Evolutionary conservation across 2,797 vertebrate species (phyloP), one percentile per base, ranked within the genome.

Genomic region (Melanotaenia parkinsoni): DNA sequence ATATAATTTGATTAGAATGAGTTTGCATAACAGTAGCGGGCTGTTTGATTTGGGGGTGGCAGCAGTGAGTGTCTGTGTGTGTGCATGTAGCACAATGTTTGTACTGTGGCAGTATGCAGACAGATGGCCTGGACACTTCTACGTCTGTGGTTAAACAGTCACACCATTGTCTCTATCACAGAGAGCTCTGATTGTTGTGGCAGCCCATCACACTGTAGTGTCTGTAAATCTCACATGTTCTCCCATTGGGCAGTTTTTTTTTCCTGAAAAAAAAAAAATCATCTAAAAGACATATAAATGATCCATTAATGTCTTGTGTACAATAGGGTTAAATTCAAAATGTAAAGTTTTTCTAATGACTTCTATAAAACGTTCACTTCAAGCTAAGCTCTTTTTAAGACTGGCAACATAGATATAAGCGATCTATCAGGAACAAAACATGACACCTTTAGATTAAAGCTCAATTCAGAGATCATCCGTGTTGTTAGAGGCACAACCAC

Each of bases 111-210:
- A 90, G 80, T 79, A 86, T 86, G 88, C 87, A 89, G 94, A 94
- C 94, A 95, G 93, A 95, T 94, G 94, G 94, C 91, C 62, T 58
- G 89, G 88, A 92, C 92, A 90, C 92, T 93, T 92, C 85, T 92
- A 89, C 74, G 87, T 89, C 91, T 91, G 80, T 86, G 86, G 81
- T 70, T 79, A 76, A 92, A 95, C 93, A 95, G 91, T 88, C 83
- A 69, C 35, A 63, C 81, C 86, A 92, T 94, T 95, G 94, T 95
- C 79, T 85, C 70, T 18, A 67, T 82, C 74, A 82, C 79, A 91
- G 91, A 92, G 90, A 85, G 67, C 81, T 70, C 22, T 69, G 87
- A 89, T 89, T 94, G 92, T 93, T 86, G 85, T 85, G 77, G 79
- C 85, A 86, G 77, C 77, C 74, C 45, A 56, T 89, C 91, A 86